Evolutionary conservation across 2,113 vertebrate genomes (phyloP).

Genomic region (Rhombomys opimus): DNA sequence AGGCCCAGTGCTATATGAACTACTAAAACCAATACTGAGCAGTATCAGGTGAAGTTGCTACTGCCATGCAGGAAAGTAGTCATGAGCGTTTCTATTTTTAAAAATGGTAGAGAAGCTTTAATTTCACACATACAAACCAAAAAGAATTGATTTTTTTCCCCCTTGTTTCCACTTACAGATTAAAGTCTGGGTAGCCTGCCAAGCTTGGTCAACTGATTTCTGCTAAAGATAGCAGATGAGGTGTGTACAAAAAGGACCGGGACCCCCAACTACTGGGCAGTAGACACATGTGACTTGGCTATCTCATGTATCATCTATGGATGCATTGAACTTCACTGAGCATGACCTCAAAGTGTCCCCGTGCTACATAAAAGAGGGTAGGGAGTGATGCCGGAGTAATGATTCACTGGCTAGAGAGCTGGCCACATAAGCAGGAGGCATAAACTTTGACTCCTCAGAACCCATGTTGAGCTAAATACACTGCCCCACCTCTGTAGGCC

Average conservation of each 20-base stretch:
- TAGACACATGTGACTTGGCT: conserved; percentile 15
- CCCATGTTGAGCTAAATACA: background rate
- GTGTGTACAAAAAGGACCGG: conserved; percentile 38
- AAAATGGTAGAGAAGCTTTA: conserved; percentile 72
- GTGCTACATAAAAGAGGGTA: conserved; percentile 41
- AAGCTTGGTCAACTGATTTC: conserved; percentile 70
- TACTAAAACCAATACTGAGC: conserved; percentile 85
- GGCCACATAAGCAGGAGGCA: too few relatives aligned
- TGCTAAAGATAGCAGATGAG: conserved; percentile 60
- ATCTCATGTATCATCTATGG: conserved; percentile 70
- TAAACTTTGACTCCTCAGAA: background rate
- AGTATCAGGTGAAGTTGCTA: conserved; percentile 82
- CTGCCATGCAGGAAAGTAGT: conserved; percentile 74
- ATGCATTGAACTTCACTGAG: conserved; percentile 64
- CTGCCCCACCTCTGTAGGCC: background rate
- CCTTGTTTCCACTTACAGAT: conserved; percentile 74
- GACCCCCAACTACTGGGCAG: conserved; percentile 23
- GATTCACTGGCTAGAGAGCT: background rate
- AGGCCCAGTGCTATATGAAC: conserved; percentile 82
- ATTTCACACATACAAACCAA: conserved; percentile 79
- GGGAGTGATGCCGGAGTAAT: background rate
- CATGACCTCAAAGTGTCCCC: conserved; percentile 69
- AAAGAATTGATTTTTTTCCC: conserved; percentile 67
- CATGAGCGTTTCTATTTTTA: conserved; percentile 78
- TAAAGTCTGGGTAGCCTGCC: conserved; percentile 68